Evolutionary conservation across 2,888 invertebrate species (phyloP), one percentile per base, ranked within the genome.

Genomic region (Pollenia amentaria): DNA sequence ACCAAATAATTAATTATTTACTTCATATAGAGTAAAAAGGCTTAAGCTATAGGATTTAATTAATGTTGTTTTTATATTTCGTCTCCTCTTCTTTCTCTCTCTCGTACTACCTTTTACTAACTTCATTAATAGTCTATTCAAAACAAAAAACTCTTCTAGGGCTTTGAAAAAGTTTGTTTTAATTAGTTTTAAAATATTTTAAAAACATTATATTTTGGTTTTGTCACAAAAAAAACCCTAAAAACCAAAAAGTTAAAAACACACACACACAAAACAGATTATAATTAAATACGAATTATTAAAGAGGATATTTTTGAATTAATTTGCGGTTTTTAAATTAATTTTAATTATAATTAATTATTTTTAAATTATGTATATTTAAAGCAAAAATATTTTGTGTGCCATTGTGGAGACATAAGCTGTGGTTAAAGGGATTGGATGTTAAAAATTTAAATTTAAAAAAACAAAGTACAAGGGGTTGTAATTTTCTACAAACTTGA

Each of bases 291-390:
- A 29, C 2, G 16, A 62, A 48, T 14, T 10, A 11, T 38, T 57
- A 48, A 40, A 18, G 10, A 51, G 12, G 64, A 38, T 70, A 51
- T 60, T 51, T 72, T 40, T 44, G 64, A 69, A 65, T 76, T 76
- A 55, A 72, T 75, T 82, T 53, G 70, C 2, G 78, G 70, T 70
- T 53, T 62, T 51, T 29, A 70, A 79, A 69, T 62, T 2, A 42
- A 29, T 53, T 67, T 55, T 38, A 38, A 21, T 77, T 67, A 4
- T 40, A 67, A 67, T 14, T 67, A 55, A 77, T 77, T 67, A 67
- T 14, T 18, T 38, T 51, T 12, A 7, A 57, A 64, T 64, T 64
- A 14, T 16, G 10, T 42, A 0, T 55, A 3, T 44, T 65, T 29
- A 18, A 18, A 46, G 53, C 3, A 38, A 9, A 29, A n/a, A 16